These are phyloP conservation scores for Sebastes paucispinis DNA, from an alignment of 2,797 vertebrate species.

Conservation along the genomic window DNA sequence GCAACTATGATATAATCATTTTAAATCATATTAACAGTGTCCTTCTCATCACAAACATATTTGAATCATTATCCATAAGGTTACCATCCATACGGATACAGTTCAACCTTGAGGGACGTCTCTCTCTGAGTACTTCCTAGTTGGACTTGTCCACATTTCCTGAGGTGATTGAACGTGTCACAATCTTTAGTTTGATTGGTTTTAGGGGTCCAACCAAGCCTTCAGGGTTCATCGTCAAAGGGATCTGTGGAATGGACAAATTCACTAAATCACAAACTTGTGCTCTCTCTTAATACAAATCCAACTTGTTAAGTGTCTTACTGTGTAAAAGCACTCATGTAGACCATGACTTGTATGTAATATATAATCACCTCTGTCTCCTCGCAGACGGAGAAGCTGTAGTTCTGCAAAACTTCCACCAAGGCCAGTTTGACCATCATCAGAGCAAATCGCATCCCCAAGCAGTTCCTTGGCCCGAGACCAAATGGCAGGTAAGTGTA, in stretches of 20 bases:
- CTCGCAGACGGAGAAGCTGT: slow-evolving; percentile 76
- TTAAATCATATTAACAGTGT: neutral
- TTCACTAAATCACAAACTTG: neutral
- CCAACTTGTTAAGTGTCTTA: neutral
- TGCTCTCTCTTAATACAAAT: neutral
- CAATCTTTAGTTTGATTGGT: slow-evolving; percentile 80
- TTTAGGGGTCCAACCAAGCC: slow-evolving; percentile 67
- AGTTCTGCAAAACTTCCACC: slow-evolving; percentile 79
- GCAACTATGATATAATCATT: neutral
- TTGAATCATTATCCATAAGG: neutral
- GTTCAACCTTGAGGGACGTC: neutral
- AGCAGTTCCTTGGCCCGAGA: slow-evolving; percentile 83
- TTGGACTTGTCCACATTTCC: neutral
- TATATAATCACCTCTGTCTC: slow-evolving; percentile 76
- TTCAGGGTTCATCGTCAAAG: slow-evolving; percentile 61
- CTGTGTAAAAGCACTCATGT: neutral
- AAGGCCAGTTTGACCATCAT: slow-evolving; percentile 78
- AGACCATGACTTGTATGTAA: neutral
- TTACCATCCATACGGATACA: too few species aligned
- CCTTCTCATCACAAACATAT: neutral
- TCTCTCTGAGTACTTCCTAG: neutral
- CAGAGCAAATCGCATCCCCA: slow-evolving; percentile 81
- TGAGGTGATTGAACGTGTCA: slow-evolving; percentile 40
- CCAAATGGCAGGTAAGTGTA: slow-evolving; percentile 85
- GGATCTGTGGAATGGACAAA: slow-evolving; percentile 69